Percentiles rank a stretch among this genome's conserved stretches.
These are phyloP conservation scores for Ctenosaura bakeri DNA, from an alignment of 2,797 vertebrate species.

Conservation along the genomic window DNA sequence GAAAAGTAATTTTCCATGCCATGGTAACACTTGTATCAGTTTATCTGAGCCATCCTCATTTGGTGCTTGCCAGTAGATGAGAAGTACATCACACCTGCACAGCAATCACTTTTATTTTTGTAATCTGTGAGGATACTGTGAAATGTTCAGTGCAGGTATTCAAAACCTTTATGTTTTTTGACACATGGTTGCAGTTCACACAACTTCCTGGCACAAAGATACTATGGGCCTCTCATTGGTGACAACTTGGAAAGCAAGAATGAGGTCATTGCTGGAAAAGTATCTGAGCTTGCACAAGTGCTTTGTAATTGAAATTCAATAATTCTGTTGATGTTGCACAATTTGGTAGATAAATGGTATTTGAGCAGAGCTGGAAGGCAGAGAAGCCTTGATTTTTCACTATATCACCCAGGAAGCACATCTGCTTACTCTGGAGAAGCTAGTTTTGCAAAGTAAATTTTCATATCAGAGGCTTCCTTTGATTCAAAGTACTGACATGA, in stretches of 20 bases:
- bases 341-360: slow-evolving; percentile 56
- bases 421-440: slow-evolving; percentile 73
- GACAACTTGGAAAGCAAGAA: slow-evolving; percentile 51
- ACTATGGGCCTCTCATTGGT: slow-evolving; percentile 2
- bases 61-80: not conserved
- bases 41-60: not conserved
- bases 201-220: not conserved
- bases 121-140: not conserved
- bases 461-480: slow-evolving; percentile 57
- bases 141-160: not conserved
- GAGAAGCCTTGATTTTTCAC: slow-evolving; percentile 18
- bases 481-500: slow-evolving; percentile 48
- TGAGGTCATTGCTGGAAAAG: slow-evolving; percentile 59
- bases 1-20: no score
- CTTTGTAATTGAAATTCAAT: slow-evolving; percentile 52
- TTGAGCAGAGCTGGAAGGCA: slow-evolving; percentile 58
- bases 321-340: slow-evolving; percentile 69
- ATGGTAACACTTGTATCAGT: not conserved
- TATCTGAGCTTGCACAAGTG: slow-evolving; percentile 54
- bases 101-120: not conserved
- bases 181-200: not conserved
- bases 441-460: slow-evolving; percentile 74
- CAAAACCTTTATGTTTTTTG: not conserved
- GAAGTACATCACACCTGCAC: not conserved
- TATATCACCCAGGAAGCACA: slow-evolving; percentile 63